These are phyloP conservation scores for Anas georgica DNA, from an alignment of 2,797 vertebrate species.

Conservation along the genomic window DNA sequence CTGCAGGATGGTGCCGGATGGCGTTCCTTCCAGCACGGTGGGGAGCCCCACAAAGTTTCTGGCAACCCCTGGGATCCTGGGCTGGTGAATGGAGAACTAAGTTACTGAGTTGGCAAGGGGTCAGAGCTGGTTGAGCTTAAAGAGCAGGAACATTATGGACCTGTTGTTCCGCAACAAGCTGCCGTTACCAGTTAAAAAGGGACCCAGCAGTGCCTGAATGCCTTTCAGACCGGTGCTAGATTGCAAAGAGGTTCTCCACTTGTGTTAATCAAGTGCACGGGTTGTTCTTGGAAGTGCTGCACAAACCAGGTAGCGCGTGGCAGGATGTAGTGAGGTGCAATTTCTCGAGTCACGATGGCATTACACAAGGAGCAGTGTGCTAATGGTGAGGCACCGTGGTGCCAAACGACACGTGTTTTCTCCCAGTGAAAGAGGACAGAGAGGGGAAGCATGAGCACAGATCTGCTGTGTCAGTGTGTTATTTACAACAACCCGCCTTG, in stretches of 20 bases:
- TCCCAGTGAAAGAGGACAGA: neutral
- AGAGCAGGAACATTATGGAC: neutral
- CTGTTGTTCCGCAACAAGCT: neutral
- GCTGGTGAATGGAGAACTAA: slow-evolving; percentile 8
- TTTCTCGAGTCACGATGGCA: neutral
- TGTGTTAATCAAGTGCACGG: neutral
- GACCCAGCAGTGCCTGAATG: neutral
- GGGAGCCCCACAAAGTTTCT: neutral
- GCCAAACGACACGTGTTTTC: neutral
- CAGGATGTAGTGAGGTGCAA: neutral
- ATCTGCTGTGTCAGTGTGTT: neutral
- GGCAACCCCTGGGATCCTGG: neutral
- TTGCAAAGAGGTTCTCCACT: neutral
- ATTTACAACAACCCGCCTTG: neutral
- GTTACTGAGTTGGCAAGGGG: slow-evolving; percentile 11
- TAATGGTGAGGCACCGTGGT: neutral
- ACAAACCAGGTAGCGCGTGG: neutral
- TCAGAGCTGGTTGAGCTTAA: slow-evolving; percentile 31
- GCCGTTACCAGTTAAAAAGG: neutral
- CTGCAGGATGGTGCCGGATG: slow-evolving; percentile 7
- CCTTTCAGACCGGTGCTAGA: neutral
- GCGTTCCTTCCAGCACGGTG: neutral
- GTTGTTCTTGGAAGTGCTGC: slow-evolving; percentile 1
- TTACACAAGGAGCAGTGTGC: neutral
- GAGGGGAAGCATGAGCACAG: neutral